Percentiles rank a stretch among this genome's conserved stretches.
These are phyloP conservation scores for Melanophora roralis DNA, from an alignment of 2,888 invertebrate species.

Conservation along the genomic window DNA sequence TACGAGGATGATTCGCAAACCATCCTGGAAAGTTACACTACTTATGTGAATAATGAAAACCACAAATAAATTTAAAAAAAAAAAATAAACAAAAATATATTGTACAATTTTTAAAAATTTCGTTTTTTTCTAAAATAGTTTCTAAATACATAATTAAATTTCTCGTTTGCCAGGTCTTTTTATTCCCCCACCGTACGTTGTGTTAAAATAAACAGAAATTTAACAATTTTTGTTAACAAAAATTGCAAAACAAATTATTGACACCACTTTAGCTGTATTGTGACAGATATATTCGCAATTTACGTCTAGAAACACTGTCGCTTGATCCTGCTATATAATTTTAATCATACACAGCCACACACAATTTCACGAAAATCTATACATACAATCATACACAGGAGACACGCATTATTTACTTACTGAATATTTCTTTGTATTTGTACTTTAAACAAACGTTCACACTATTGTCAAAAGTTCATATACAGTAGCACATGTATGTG, in stretches of 20 bases:
- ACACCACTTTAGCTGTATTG: conserved; percentile 17
- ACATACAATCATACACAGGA: not conserved
- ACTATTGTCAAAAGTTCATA: conserved; percentile 5
- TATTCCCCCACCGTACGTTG: not conserved
- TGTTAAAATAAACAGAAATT: not conserved
- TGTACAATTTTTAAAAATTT: no score
- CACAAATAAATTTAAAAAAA: no score
- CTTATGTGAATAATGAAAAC: no score
- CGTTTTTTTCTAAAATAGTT: no score
- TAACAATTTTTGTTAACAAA: conserved; percentile 25
- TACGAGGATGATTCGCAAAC: no score
- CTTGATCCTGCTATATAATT: not conserved
- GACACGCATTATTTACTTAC: conserved; percentile 1
- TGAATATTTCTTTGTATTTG: not conserved
- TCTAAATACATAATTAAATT: no score
- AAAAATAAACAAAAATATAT: no score
- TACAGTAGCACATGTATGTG: not conserved
- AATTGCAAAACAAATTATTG: conserved; percentile 28
- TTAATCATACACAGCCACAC: not conserved
- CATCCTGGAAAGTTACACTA: no score
- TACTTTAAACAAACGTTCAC: not conserved
- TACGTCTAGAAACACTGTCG: not conserved
- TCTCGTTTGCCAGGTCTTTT: not conserved
- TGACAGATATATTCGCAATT: conserved; percentile 25
- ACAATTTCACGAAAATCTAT: not conserved